Conservation (phyloP, 2,888 invertebrate genomes). For the Carterocephalus palaemon region DNA sequence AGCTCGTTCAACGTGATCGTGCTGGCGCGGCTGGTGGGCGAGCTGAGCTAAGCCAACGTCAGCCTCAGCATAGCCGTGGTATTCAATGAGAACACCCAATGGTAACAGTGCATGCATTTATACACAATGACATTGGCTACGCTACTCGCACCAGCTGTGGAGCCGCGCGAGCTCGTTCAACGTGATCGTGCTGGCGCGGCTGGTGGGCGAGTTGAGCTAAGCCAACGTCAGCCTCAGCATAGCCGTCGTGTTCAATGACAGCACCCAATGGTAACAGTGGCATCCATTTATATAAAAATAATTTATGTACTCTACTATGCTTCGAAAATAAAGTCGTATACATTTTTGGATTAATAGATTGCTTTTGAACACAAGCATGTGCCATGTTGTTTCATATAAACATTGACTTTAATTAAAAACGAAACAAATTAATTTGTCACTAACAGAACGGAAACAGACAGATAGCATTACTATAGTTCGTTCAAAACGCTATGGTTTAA, state of each 20-base stretch:
- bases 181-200: slow-evolving; percentile 93
- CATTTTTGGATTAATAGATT: no score
- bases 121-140: slow-evolving; percentile 91
- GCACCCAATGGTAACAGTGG: slow-evolving; percentile 95
- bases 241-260: slow-evolving; percentile 96
- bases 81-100: slow-evolving; percentile 89
- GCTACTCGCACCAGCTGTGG: slow-evolving; percentile 94
- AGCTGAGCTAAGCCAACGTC: slow-evolving; percentile 97
- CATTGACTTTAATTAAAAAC: no score
- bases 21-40: slow-evolving; percentile 94
- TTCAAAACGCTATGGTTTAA: no score
- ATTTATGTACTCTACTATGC: slow-evolving; percentile 91
- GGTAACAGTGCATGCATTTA: slow-evolving; percentile 84
- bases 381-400: no score
- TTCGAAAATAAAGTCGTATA: no score
- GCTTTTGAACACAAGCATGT: no score
- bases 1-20: slow-evolving; percentile 94
- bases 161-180: slow-evolving; percentile 91
- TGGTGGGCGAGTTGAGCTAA: slow-evolving; percentile 96
- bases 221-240: slow-evolving; percentile 97
- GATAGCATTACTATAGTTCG: no score
- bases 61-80: slow-evolving; percentile 97
- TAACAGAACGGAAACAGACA: no score
- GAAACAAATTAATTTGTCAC: no score
- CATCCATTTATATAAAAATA: no score